These are phyloP conservation scores for Tinamus major DNA, from an alignment of 2,797 vertebrate genomes.

Conservation along the genomic window DNA sequence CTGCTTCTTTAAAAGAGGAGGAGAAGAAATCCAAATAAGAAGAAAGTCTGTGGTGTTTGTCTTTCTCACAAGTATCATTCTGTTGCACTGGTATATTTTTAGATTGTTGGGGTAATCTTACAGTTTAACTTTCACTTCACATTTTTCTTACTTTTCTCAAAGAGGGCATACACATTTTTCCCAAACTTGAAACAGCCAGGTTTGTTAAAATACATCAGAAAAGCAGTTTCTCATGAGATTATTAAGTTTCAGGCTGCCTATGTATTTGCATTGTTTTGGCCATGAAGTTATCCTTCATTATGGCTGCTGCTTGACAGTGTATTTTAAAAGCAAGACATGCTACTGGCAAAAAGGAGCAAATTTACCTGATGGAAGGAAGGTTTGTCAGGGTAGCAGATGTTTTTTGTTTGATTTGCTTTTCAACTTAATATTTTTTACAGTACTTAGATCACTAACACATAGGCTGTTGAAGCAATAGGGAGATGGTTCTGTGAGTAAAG, in stretches of 20 bases:
- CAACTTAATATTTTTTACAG: accelerated
- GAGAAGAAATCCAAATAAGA: neutral
- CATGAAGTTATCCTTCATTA: neutral
- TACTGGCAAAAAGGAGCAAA: neutral
- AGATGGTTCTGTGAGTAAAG: neutral
- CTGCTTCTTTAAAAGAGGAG: neutral
- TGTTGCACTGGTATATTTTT: neutral
- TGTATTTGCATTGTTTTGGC: neutral
- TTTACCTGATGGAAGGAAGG: neutral
- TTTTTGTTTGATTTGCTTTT: neutral
- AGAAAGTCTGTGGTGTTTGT: neutral
- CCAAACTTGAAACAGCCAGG: no score
- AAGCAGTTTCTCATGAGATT: neutral
- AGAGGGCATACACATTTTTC: neutral
- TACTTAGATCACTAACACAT: accelerated
- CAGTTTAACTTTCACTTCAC: neutral
- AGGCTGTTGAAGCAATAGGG: neutral
- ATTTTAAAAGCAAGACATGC: neutral
- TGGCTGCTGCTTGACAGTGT: no score
- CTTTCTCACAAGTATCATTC: neutral
- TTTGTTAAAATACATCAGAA: neutral
- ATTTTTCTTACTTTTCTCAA: neutral
- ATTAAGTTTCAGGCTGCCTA: neutral
- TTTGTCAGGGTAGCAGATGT: neutral
- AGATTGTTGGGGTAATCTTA: neutral